A percentile compares a stretch with the other conserved stretches of the same genome.
Evolutionary conservation across 2,888 invertebrate species (phyloP).

Genomic region (Megamerina dolium): DNA sequence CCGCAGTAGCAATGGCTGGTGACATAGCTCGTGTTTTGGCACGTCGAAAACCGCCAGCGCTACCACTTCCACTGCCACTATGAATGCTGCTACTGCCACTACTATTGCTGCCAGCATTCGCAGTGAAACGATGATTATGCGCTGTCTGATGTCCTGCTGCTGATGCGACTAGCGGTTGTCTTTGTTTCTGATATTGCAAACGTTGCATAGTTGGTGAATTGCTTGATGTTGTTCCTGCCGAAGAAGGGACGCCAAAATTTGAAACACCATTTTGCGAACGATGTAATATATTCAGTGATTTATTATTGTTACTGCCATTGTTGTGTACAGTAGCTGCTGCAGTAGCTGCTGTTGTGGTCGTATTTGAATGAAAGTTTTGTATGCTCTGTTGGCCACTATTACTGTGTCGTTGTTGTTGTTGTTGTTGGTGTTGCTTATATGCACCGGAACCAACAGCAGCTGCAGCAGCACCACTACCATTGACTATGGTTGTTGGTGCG

Average conservation of each 20-base stretch:
- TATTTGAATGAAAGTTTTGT: conserved; percentile 8
- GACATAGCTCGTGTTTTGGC: conserved; percentile 39
- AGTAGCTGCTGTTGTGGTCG: conserved; percentile 15
- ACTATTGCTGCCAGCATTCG: conserved; percentile 20
- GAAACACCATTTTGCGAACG: background rate
- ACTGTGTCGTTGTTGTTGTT: conserved; percentile 10
- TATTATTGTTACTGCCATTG: conserved; percentile 17
- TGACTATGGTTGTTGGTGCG: conserved; percentile 1
- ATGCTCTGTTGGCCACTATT: conserved; percentile 2
- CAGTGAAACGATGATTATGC: conserved; percentile 41
- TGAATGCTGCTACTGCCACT: conserved; percentile 6
- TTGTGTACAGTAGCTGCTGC: conserved; percentile 13
- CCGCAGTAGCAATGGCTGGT: conserved; percentile 27
- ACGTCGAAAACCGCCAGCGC: conserved; percentile 36
- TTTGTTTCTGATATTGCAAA: conserved; percentile 45
- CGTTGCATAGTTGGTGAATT: conserved; percentile 29
- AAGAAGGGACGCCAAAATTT: background rate
- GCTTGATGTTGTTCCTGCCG: conserved; percentile 16
- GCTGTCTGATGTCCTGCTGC: conserved; percentile 31
- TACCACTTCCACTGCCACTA: conserved; percentile 15
- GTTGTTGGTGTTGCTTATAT: conserved; percentile 24
- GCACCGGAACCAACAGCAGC: conserved; percentile 9
- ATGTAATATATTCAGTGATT: background rate
- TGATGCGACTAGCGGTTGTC: conserved; percentile 40
- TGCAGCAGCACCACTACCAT: conserved; percentile 3